Base-by-base conservation (phyloP, 1,140 invertebrate genomes). In the Philaenus spumarius region DNA sequence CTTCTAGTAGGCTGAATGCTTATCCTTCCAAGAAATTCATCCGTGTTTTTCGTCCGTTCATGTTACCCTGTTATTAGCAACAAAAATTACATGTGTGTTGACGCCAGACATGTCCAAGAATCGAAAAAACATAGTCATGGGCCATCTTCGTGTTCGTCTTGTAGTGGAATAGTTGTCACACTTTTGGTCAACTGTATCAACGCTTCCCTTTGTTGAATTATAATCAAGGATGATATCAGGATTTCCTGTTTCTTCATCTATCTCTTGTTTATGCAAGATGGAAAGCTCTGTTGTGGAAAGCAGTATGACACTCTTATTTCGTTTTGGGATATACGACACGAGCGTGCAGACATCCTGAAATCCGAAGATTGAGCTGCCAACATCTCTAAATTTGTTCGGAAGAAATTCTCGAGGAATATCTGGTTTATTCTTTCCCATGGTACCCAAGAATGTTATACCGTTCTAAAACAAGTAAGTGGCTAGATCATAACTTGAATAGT, bases 221-320 rank as follows among this genome's bases (percentile, higher is more conserved):
- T 69, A 69, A 50, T 55, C 61, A 14, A 37, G n/a, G 12, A 70
- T 66, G 6, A 70, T 68, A 26, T 67, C 62, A 9, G 69, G 67
- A 56, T 68, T 68, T 19, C 56, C 54, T n/a, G 62, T 60, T 2
- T 58, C 50, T 19, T 59, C 19, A 50, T 68, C 64, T 20, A 64
- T 61, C 2, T 46, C 48, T 37, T 60, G 40, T 42, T 55, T 55
- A 60, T 66, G n/a, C n/a, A n/a, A n/a, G n/a, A n/a, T n/a, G n/a
- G n/a, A n/a, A n/a, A n/a, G 56, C 60, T 73, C 69, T 64, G 68
- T 69, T 2, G 67, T 59, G 6, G 67, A 67, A 5, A 69, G 5
- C 15, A 73, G 20, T 14, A 72, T 35, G 1, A 72, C 68, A 43
- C 62, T 30, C 64, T 66, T 64, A 17, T 39, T 59, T 60, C 64